phyloP scores from a whole-genome alignment of 2,888 invertebrate genomes.

The Punctoribates punctum region DNA sequence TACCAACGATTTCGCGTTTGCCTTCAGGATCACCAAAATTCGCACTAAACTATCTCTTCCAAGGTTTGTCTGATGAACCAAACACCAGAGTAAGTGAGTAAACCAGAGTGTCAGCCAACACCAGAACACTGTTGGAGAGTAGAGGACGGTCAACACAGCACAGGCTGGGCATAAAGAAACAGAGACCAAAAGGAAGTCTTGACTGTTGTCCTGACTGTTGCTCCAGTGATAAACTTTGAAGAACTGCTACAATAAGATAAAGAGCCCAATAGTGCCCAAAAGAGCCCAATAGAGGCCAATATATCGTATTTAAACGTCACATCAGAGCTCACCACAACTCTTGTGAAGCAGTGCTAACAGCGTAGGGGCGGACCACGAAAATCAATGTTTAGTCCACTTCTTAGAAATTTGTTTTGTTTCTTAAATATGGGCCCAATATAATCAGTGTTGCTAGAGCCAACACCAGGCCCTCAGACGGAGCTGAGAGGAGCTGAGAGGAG shows the following conservation, averaged over 20 bases:
- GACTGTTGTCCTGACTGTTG: slow-evolving; percentile 29
- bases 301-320: slow-evolving; percentile 14
- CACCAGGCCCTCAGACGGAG: not conserved
- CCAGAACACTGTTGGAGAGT: slow-evolving; percentile 12
- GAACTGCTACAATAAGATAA: slow-evolving; percentile 22
- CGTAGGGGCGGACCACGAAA: not conserved
- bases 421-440: not conserved
- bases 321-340: not conserved
- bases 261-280: not conserved
- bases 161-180: slow-evolving; percentile 5
- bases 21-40: slow-evolving; percentile 20
- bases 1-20: slow-evolving; percentile 4
- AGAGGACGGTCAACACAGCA: not conserved
- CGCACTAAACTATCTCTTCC: slow-evolving; percentile 24
- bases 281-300: slow-evolving; percentile 2
- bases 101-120: slow-evolving; percentile 24
- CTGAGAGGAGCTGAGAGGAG: no score
- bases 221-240: slow-evolving; percentile 19
- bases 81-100: not conserved
- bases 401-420: slow-evolving; percentile 25
- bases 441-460: not conserved
- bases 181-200: slow-evolving; percentile 34
- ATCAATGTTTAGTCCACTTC: slow-evolving; percentile 11
- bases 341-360: not conserved
- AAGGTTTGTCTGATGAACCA: slow-evolving; percentile 26